Evolutionary conservation across 2,113 vertebrate species (phyloP).

Genomic region (Orycteropus afer): DNA sequence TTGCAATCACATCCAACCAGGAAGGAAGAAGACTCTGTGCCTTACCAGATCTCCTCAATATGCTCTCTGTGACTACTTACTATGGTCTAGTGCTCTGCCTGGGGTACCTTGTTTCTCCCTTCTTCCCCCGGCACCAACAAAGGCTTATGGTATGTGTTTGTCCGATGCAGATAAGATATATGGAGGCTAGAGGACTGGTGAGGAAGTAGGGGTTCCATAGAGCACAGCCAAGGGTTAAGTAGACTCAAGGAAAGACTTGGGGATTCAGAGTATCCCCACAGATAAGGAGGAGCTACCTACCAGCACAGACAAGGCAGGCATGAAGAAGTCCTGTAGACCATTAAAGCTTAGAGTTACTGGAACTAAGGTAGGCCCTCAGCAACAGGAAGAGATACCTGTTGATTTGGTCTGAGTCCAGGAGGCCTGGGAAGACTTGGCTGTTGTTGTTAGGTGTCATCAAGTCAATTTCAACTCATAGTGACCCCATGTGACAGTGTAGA

Average conservation of each 20-base stretch:
- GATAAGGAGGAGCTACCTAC: background rate
- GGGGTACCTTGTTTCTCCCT: background rate
- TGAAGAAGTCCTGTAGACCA: accelerated
- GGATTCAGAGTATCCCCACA: background rate
- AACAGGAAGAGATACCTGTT: background rate
- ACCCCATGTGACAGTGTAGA: background rate
- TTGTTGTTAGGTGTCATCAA: background rate
- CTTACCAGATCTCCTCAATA: background rate
- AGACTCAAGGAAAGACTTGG: background rate
- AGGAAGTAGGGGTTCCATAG: background rate
- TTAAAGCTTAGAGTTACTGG: background rate
- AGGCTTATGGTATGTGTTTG: background rate
- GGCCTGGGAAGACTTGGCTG: background rate
- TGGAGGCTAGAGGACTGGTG: background rate
- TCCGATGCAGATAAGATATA: accelerated
- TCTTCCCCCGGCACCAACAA: background rate
- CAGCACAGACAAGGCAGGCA: background rate
- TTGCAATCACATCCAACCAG: background rate
- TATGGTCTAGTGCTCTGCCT: background rate
- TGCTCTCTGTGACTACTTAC: background rate
- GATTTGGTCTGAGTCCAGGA: background rate
- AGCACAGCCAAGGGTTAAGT: background rate
- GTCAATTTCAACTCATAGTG: background rate
- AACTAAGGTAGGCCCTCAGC: background rate
- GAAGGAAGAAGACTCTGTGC: background rate